Percentiles rank a stretch among this genome's conserved stretches.
Conservation (phyloP, 2,113 vertebrate genomes). For the Suricata suricatta region DNA sequence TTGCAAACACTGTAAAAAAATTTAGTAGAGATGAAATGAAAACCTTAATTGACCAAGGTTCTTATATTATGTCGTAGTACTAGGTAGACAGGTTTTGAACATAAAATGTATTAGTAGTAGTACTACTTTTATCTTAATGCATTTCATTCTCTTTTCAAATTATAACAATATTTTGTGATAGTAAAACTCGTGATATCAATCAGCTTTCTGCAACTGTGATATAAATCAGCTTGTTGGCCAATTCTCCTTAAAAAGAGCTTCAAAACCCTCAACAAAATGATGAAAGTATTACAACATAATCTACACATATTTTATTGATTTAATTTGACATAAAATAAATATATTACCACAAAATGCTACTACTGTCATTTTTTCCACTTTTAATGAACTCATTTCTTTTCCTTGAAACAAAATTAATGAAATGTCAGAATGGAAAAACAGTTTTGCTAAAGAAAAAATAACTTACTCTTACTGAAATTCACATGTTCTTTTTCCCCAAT, state of each 20-base stretch:
- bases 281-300: slow-evolving; percentile 23
- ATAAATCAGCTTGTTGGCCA: not conserved
- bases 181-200: not conserved
- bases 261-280: not conserved
- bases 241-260: slow-evolving; percentile 36
- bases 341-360: not conserved
- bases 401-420: slow-evolving; percentile 47
- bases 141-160: not conserved
- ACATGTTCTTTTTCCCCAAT: not conserved
- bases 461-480: not conserved
- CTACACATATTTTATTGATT: slow-evolving; percentile 45
- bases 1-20: slow-evolving; percentile 16
- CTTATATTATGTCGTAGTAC: not conserved
- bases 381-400: slow-evolving; percentile 46
- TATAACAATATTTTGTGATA: not conserved
- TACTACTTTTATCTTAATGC: slow-evolving; percentile 8
- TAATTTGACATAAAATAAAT: slow-evolving; percentile 50
- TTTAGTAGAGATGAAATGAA: slow-evolving; percentile 31
- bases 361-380: slow-evolving; percentile 30
- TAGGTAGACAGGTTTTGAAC: not conserved
- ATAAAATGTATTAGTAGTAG: not conserved
- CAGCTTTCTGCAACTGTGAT: not conserved
- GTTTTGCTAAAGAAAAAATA: slow-evolving; percentile 13
- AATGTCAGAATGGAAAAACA: slow-evolving; percentile 29
- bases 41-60: not conserved